Conservation (phyloP, 2,113 vertebrate species). For the Pachyramphus minor region DNA sequence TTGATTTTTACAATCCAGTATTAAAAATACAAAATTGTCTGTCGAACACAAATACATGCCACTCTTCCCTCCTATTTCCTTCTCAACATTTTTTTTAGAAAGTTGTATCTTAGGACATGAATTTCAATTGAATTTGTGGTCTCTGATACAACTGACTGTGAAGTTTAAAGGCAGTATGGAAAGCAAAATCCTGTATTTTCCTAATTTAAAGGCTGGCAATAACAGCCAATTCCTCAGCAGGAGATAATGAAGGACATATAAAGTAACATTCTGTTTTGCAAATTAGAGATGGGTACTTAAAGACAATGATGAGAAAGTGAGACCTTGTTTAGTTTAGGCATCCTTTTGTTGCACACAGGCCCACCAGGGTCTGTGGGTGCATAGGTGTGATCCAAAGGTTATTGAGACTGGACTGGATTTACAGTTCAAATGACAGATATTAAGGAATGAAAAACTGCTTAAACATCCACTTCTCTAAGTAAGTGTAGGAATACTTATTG, state of each 20-base stretch:
- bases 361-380: background rate
- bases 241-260: background rate
- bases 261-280: background rate
- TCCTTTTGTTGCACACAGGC: background rate
- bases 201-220: background rate
- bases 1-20: background rate
- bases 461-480: background rate
- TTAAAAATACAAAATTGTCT: background rate
- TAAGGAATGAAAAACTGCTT: background rate
- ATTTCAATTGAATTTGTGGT: background rate
- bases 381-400: background rate
- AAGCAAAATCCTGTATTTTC: background rate
- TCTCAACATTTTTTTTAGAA: background rate
- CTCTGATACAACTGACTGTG: background rate
- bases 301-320: background rate
- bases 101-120: background rate
- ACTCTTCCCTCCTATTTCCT: background rate
- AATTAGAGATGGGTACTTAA: background rate
- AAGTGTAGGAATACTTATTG: background rate
- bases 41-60: background rate
- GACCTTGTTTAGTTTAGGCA: background rate
- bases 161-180: background rate
- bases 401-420: background rate
- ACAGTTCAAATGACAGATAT: background rate
- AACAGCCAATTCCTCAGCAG: background rate